phyloP scores from a whole-genome alignment of 2,113 vertebrate genomes.

The Ramphastos sulfuratus region DNA sequence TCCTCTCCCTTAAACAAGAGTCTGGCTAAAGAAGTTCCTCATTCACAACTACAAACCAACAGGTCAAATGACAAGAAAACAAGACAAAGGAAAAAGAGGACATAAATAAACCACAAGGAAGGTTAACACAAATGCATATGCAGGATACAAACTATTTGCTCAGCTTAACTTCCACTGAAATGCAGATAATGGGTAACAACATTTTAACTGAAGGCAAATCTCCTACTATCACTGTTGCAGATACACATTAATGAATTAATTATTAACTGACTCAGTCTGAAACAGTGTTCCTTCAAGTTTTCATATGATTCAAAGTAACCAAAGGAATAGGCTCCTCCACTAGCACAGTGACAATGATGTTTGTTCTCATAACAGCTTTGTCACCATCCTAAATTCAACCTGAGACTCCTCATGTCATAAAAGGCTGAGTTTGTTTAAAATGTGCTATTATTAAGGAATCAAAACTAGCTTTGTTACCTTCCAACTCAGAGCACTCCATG shows the following conservation, averaged over 20 bases:
- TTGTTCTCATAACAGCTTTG: background rate
- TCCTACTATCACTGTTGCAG: background rate
- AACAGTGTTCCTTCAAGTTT: background rate
- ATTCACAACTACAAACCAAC: background rate
- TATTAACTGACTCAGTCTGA: background rate
- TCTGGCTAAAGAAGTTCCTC: background rate
- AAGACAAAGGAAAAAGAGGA: background rate
- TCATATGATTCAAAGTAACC: background rate
- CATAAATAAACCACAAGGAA: background rate
- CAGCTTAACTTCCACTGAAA: background rate
- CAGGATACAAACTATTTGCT: background rate
- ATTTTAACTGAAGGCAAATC: background rate
- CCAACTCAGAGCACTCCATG: too few relatives aligned
- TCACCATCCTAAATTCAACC: background rate
- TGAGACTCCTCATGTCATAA: background rate
- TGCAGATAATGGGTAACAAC: background rate
- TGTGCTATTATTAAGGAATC: background rate
- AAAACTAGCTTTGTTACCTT: background rate
- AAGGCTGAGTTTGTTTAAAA: background rate
- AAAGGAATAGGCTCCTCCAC: background rate
- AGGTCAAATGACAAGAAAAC: background rate
- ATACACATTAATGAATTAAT: background rate
- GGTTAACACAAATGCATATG: rapidly evolving
- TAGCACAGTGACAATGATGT: background rate
- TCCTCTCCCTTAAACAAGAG: background rate